Percentiles rank a stretch among this genome's conserved stretches.
phyloP scores from a whole-genome alignment of 1,140 invertebrate species.

The Aleiodes sp. region DNA sequence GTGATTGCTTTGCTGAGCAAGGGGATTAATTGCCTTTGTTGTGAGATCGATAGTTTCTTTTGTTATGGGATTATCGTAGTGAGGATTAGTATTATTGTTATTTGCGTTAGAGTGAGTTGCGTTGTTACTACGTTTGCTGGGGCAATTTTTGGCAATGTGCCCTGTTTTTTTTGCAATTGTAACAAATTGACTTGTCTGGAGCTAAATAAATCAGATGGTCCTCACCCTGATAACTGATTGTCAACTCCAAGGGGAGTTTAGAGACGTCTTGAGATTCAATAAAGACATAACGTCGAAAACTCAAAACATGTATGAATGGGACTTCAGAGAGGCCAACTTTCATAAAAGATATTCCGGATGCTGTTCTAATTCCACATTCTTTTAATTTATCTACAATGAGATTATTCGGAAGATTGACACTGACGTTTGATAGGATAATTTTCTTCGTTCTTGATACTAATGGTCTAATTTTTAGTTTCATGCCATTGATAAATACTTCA shows the following conservation, averaged over 20 bases:
- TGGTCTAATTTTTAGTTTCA: conserved; percentile 10
- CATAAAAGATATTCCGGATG: not conserved
- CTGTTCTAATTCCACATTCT: not conserved
- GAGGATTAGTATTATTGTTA: no score
- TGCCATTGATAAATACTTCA: not conserved
- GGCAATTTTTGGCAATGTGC: conserved; percentile 10
- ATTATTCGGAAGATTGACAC: conserved; percentile 3
- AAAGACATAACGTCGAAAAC: not conserved
- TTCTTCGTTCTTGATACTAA: not conserved
- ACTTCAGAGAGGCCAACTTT: conserved; percentile 7
- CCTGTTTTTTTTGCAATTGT: conserved; percentile 11
- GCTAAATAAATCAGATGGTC: conserved; percentile 1
- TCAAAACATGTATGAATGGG: conserved; percentile 2
- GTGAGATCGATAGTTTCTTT: no score
- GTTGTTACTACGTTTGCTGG: not conserved
- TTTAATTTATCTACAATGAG: not conserved
- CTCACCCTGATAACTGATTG: not conserved
- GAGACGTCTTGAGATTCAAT: conserved; percentile 13
- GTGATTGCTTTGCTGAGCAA: no score
- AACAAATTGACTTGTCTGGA: conserved; percentile 7
- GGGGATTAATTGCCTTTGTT: no score
- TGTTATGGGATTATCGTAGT: no score
- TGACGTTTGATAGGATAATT: conserved; percentile 15
- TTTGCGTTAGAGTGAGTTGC: no score
- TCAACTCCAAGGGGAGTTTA: conserved; percentile 13